These are phyloP conservation scores for Episyrphus balteatus DNA, from an alignment of 1,140 invertebrate genomes.

Conservation along the genomic window DNA sequence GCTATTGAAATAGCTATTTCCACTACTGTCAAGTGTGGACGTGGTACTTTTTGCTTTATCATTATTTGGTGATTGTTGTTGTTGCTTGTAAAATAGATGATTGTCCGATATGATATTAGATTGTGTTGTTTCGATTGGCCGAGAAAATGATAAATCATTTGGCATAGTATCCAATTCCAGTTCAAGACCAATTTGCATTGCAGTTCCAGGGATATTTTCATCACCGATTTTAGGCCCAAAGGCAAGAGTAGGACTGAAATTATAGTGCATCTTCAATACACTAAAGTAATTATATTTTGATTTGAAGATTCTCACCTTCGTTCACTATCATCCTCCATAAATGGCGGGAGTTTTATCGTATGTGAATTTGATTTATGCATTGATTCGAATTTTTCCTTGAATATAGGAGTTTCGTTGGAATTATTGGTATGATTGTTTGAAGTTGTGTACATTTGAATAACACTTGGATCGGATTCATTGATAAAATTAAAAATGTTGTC, in stretches of 20 bases:
- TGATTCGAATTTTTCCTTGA: too few species aligned
- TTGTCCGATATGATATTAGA: slow-evolving; percentile 18
- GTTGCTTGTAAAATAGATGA: slow-evolving; percentile 25
- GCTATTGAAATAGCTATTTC: slow-evolving; percentile 21
- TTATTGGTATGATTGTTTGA: too few species aligned
- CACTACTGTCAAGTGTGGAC: slow-evolving; percentile 19
- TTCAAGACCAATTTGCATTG: slow-evolving; percentile 21
- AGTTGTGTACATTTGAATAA: too few species aligned
- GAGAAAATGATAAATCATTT: neutral
- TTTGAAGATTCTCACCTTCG: too few species aligned
- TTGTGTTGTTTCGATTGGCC: slow-evolving; percentile 17
- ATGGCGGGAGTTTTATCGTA: too few species aligned
- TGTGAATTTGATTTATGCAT: too few species aligned
- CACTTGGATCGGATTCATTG: too few species aligned
- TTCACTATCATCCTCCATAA: too few species aligned
- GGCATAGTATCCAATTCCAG: slow-evolving; percentile 16
- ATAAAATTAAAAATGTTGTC: too few species aligned
- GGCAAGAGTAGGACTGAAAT: slow-evolving; percentile 25
- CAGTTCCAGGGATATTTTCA: slow-evolving; percentile 32
- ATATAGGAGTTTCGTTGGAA: too few species aligned
- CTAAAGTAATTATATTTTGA: too few species aligned
- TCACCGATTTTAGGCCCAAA: slow-evolving; percentile 25
- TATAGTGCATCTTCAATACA: too few species aligned
- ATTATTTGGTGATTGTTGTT: slow-evolving; percentile 20
- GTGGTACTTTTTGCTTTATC: slow-evolving; percentile 10